Evolutionary conservation across 2,113 vertebrate species (phyloP), one percentile per base, ranked within the genome.

Genomic region (Podarcis raffonei): DNA sequence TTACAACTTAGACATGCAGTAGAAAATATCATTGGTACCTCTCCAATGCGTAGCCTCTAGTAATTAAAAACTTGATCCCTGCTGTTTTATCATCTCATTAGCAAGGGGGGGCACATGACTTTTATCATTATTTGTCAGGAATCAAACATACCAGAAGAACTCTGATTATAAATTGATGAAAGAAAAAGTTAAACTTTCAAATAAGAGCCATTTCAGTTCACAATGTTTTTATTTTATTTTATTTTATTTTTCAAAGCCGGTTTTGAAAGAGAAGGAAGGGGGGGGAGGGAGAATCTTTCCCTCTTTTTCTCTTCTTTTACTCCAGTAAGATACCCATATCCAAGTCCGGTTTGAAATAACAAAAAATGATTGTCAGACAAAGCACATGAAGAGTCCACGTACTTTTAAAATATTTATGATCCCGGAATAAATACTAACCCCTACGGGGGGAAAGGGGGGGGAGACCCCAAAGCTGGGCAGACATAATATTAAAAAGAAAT

Each of bases 31-130:
- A 94, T 91, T 96, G 95, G 96, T 94, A 96, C 98, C 97, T 98
- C 98, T 97, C 97, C 97, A 96, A 97, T 95, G 96, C 97, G 96
- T 97, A 94, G 97, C 97, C 98, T 94, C 96, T 97, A 98, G 98
- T 98, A 99, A 99, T 99, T 99, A 99, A 99, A 99, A 98, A 98
- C 98, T 97, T 97, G 97, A 97, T 97, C 97, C 98, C 98, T 96
- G 97, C 98, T 98, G 98, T 97, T 97, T 97, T 96, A 92, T 97
- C 98, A 97, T 98, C 98, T 99, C 98, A 99, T 99, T 99, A 99
- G 97, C 98, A 96, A 97, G 95, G 97, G 97, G 48, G 96, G 97
- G 98, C 97, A 97, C 96, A 91, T 89, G 95, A 97, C 98, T 98
- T 99, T 99, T 97, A 98, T 98, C 97, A 97, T 97, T 96, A 97